A percentile compares a stretch with the other conserved stretches of the same genome.
Evolutionary conservation across 1,140 invertebrate species (phyloP).

Genomic region (Arion vulgaris): DNA sequence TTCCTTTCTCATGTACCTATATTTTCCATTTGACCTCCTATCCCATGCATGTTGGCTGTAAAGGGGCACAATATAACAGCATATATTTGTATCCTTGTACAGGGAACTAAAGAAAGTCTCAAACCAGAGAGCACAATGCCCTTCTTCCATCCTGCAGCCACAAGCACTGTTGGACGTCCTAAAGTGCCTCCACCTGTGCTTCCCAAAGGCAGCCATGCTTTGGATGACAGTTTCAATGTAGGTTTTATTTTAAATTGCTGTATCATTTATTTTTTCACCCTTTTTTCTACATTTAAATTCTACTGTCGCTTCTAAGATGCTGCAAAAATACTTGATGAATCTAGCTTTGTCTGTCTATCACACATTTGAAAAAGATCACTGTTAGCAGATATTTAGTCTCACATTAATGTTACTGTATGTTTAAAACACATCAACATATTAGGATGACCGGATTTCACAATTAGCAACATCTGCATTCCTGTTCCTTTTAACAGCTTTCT

Average conservation of each 20-base stretch:
- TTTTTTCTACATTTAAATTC: not conserved
- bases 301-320: not conserved
- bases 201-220: slow-evolving; percentile 34
- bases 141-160: slow-evolving; percentile 49
- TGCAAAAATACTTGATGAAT: too few relatives aligned
- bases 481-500: too few relatives aligned
- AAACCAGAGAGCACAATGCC: slow-evolving; percentile 42
- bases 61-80: not conserved
- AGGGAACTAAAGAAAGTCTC: slow-evolving; percentile 41
- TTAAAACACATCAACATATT: too few relatives aligned
- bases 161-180: slow-evolving; percentile 44
- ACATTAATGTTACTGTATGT: too few relatives aligned
- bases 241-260: not conserved
- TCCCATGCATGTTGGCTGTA: too few relatives aligned
- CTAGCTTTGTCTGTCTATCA: too few relatives aligned
- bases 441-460: too few relatives aligned
- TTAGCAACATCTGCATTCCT: too few relatives aligned
- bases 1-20: too few relatives aligned
- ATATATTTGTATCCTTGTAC: not conserved
- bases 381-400: too few relatives aligned
- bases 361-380: too few relatives aligned
- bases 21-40: too few relatives aligned
- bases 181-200: slow-evolving; percentile 40
- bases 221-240: slow-evolving; percentile 42
- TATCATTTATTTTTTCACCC: not conserved